Percentiles rank a stretch among this genome's conserved stretches.
These are phyloP conservation scores for Chorisops tibialis DNA, from an alignment of 2,888 invertebrate genomes.

Conservation along the genomic window DNA sequence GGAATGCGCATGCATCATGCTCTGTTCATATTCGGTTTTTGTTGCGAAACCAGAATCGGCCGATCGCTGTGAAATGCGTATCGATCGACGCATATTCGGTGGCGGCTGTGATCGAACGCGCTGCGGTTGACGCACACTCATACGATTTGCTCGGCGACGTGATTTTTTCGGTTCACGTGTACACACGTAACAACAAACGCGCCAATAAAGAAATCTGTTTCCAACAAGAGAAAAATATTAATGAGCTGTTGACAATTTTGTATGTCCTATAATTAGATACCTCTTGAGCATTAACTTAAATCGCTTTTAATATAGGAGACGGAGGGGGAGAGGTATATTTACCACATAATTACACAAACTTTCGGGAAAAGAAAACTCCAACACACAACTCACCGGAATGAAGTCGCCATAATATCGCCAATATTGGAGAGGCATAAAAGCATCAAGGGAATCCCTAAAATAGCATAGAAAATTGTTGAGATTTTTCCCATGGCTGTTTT, in stretches of 20 bases:
- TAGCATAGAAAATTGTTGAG: slow-evolving; percentile 93
- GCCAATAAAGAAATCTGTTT: slow-evolving; percentile 83
- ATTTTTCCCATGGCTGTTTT: slow-evolving; percentile 92
- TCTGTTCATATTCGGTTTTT: slow-evolving; percentile 47
- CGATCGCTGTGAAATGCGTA: slow-evolving; percentile 60
- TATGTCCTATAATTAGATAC: too few species aligned
- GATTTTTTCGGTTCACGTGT: slow-evolving; percentile 68
- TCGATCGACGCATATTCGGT: slow-evolving; percentile 56
- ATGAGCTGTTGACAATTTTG: background rate
- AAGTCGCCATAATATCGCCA: slow-evolving; percentile 90
- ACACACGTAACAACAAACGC: slow-evolving; percentile 86
- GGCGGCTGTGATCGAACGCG: slow-evolving; percentile 53
- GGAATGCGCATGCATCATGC: slow-evolving; percentile 61
- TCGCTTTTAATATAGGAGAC: background rate
- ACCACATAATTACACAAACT: too few species aligned
- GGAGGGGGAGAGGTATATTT: background rate
- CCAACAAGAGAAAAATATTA: background rate
- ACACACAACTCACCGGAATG: slow-evolving; percentile 62
- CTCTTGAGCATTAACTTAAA: background rate
- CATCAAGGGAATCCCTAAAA: slow-evolving; percentile 93
- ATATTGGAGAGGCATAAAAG: slow-evolving; percentile 90
- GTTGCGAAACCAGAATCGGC: slow-evolving; percentile 62
- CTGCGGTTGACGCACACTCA: slow-evolving; percentile 44
- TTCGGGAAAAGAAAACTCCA: background rate
- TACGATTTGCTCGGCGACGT: slow-evolving; percentile 53